Base-by-base conservation (phyloP, 2,888 invertebrate genomes). In the Sinodicranocentrus sp. region DNA sequence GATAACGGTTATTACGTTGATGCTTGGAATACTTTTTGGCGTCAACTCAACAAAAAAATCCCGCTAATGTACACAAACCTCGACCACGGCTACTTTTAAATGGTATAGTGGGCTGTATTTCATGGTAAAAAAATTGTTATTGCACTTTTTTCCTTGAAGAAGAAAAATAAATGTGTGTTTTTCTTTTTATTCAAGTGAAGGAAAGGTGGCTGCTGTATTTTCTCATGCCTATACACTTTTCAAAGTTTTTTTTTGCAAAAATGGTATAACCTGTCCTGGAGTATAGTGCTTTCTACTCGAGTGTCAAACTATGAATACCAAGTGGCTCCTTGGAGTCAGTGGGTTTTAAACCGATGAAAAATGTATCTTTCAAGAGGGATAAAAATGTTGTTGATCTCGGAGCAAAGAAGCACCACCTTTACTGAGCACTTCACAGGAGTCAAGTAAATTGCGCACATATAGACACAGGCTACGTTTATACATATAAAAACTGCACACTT, bases 371-470 rank as follows among this genome's bases (percentile, higher is more conserved):
- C 33, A 33, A 19, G 6, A 57, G 54, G 71, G 71, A 71, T 33
- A 71, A 71, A 57, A 54, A 71, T 13, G 19, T 25, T 57, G 57
- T 71, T 57, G 57, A 71, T 71, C 57, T 70, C 33, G 15, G 28
- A 28, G 33, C 33, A 63, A 26, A n/a, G 33, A 63, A 63, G n/a
- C 26, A 28, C 33, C 33, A 3, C 33, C 33, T n/a, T n/a, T n/a
- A n/a, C n/a, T n/a, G n/a, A n/a, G n/a, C n/a, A n/a, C n/a, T n/a
- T n/a, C n/a, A n/a, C n/a, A n/a, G n/a, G n/a, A n/a, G n/a, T n/a
- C n/a, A n/a, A n/a, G n/a, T n/a, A n/a, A n/a, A n/a, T n/a, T n/a
- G n/a, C n/a, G n/a, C n/a, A n/a, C n/a, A n/a, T n/a, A n/a, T n/a
- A n/a, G n/a, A n/a, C n/a, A n/a, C n/a, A n/a, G n/a, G n/a, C n/a